These are phyloP conservation scores for Odontophorus gujanensis DNA, from an alignment of 2,113 vertebrate species.

Conservation along the genomic window DNA sequence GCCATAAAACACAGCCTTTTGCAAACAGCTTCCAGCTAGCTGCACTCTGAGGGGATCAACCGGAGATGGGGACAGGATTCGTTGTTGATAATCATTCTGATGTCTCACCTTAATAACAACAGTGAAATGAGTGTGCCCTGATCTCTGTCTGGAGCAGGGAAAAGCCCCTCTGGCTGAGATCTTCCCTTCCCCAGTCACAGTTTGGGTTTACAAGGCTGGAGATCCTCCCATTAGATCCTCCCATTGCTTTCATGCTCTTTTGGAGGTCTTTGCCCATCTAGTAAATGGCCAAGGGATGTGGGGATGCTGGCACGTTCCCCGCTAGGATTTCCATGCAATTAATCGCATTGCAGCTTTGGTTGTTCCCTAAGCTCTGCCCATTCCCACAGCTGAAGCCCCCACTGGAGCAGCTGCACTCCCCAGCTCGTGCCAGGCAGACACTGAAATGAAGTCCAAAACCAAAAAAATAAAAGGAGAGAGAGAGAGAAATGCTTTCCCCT, in stretches of 20 bases:
- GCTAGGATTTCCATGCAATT: not conserved
- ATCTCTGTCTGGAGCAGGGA: not conserved
- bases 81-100: conserved; percentile 53
- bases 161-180: not conserved
- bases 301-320: not conserved
- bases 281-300: not conserved
- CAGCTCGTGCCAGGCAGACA: not conserved
- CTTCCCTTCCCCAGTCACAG: not conserved
- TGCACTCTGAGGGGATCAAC: conserved; percentile 10
- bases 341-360: not conserved
- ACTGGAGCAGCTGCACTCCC: not conserved
- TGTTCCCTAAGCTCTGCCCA: not conserved
- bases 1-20: not conserved
- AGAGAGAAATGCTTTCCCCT: not conserved
- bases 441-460: too few relatives aligned
- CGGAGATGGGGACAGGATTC: not conserved
- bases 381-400: not conserved
- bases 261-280: not conserved
- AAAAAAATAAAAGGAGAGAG: not conserved
- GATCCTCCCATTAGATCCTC: not conserved
- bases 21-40: conserved; percentile 5
- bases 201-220: not conserved
- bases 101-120: conserved; percentile 40
- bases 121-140: not conserved
- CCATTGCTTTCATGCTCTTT: not conserved